Base-by-base conservation (phyloP, 2,888 invertebrate species). In the Chalcosyrphus nemorum region DNA sequence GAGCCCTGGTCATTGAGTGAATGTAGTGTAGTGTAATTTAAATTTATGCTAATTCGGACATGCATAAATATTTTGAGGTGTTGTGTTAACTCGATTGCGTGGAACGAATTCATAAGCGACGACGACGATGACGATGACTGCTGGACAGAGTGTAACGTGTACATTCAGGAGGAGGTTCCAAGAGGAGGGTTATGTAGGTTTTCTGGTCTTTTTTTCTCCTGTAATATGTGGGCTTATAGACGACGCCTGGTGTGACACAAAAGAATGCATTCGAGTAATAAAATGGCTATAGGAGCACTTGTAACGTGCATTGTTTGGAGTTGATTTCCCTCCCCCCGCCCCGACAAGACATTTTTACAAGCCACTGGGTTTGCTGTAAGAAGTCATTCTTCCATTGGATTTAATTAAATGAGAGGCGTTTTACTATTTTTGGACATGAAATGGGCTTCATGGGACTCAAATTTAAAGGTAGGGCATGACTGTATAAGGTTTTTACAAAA, bases 61-160 rank as follows among this genome's bases (percentile, higher is more conserved):
- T 82, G 78, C 82, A 82, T 82, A 82, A 82, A 82, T 82, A 82
- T 82, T 82, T 82, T 82, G 82, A 82, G 82, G 82, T 82, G 82
- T 82, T 82, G 82, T 82, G 82, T 82, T 82, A 82, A 82, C 82
- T 82, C 78, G 82, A 82, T 82, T 78, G 82, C 82, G 78, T 82
- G 82, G 82, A 82, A 78, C 78, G 82, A 78, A 82, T 78, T 71
- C 78, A 56, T 78, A 78, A 78, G 78, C 72, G 72, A n/a, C n/a
- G n/a, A n/a, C n/a, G n/a, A n/a, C n/a, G n/a, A n/a, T n/a, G n/a
- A n/a, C n/a, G n/a, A n/a, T n/a, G n/a, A 77, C 70, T 81, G 81
- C 41, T 50, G 27, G 15, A n/a, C 27, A 13, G n/a, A 17, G 66
- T 63, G 32, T 43, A 54, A 35, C 50, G 50, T 32, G 19, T 57